Percentiles rank a stretch among this genome's conserved stretches.
Conservation (phyloP, 2,797 vertebrate genomes). For the Enteromius unitaeniatus region DNA sequence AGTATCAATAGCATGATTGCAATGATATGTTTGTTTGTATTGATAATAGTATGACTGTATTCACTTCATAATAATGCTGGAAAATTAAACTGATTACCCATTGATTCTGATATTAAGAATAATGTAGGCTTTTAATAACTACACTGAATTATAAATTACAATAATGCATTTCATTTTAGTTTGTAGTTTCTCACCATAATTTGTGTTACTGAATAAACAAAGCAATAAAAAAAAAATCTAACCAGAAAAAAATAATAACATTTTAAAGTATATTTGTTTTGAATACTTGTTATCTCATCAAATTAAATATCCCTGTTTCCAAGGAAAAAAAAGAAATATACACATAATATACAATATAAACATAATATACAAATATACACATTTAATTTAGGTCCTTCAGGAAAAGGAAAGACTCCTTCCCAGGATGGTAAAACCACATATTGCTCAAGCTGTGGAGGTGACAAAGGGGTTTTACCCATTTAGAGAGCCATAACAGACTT, state of each 20-base stretch:
- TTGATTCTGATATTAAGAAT: not conserved
- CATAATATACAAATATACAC: not conserved
- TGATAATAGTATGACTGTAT: not conserved
- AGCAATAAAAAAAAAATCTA: not conserved
- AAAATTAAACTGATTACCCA: not conserved
- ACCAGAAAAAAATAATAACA: not conserved
- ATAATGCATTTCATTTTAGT: not conserved
- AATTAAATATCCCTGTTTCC: not conserved
- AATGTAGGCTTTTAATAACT: not conserved
- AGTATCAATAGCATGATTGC: not conserved
- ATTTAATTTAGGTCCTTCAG: slow-evolving; percentile 39
- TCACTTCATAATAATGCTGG: not conserved
- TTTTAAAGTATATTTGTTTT: not conserved
- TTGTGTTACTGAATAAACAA: not conserved
- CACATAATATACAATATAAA: not conserved
- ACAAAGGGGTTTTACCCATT: slow-evolving; percentile 47
- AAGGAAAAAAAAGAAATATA: not conserved
- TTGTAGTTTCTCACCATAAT: not conserved
- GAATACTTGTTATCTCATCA: not conserved
- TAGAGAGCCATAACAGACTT: slow-evolving; percentile 56
- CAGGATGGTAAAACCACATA: slow-evolving; percentile 48
- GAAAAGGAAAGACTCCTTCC: slow-evolving; percentile 46
- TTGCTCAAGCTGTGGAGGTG: slow-evolving; percentile 24
- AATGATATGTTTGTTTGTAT: not conserved
- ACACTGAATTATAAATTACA: not conserved